Conservation (phyloP, 2,888 invertebrate species). For the Pachliopta kotzebuea region DNA sequence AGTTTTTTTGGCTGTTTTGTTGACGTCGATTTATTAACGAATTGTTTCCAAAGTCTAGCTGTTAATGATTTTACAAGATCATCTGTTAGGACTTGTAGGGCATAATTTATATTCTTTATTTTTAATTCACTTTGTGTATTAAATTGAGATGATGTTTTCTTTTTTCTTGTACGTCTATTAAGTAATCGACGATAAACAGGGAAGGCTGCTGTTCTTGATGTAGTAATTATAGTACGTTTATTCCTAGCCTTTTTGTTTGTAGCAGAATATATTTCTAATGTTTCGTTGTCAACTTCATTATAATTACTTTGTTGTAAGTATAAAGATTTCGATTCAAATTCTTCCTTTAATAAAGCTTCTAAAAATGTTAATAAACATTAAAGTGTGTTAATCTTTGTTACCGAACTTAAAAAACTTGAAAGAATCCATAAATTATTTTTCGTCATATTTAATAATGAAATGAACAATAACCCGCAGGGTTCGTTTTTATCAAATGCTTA, state of each 20-base stretch:
- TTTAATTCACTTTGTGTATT: slow-evolving; percentile 1
- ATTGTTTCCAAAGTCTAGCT: slow-evolving; percentile 11
- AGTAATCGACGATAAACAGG: background rate
- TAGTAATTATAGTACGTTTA: too few relatives aligned
- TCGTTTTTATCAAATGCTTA: background rate
- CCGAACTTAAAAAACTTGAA: background rate
- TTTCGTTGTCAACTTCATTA: background rate
- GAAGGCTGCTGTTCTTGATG: background rate
- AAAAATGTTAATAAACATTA: background rate
- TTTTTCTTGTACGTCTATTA: background rate
- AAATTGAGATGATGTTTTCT: background rate
- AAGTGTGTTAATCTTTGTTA: too few relatives aligned
- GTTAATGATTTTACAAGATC: slow-evolving; percentile 17
- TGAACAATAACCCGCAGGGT: background rate
- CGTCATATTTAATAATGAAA: background rate
- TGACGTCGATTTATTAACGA: background rate
- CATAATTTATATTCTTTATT: slow-evolving; percentile 10
- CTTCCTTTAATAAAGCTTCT: background rate
- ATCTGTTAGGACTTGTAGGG: slow-evolving; percentile 8
- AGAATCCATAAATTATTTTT: background rate
- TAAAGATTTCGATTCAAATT: background rate
- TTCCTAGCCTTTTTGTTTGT: background rate
- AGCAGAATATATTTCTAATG: background rate
- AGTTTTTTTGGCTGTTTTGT: background rate
- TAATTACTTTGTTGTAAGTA: background rate